Evolutionary conservation across 2,888 invertebrate species (phyloP).

Genomic region (Hemaris fuciformis): DNA sequence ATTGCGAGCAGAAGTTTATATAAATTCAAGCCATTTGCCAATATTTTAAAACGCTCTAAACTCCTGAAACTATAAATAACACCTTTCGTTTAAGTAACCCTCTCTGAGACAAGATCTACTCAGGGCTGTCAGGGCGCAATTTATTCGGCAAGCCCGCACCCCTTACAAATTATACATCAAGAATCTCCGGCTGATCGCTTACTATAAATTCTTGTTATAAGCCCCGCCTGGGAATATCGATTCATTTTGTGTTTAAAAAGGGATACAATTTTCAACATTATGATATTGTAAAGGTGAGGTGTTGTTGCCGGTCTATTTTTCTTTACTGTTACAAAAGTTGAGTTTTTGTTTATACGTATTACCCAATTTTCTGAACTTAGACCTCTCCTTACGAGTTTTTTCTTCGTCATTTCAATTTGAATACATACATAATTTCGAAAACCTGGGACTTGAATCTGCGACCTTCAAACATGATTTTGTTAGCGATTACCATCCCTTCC

Average conservation of each 20-base stretch:
- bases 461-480: too few relatives aligned
- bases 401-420: too few relatives aligned
- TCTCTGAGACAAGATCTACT: background rate
- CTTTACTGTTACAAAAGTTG: too few relatives aligned
- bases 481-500: too few relatives aligned
- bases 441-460: too few relatives aligned
- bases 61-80: background rate
- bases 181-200: background rate
- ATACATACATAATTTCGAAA: too few relatives aligned
- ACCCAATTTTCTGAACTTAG: too few relatives aligned
- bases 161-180: conserved; percentile 8
- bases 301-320: too few relatives aligned
- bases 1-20: too few relatives aligned
- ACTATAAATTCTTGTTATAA: background rate
- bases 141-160: background rate
- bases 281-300: too few relatives aligned
- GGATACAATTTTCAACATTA: background rate
- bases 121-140: background rate
- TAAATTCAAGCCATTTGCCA: background rate
- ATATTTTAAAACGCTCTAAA: background rate
- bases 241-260: background rate
- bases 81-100: background rate
- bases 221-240: background rate
- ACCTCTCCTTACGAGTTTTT: too few relatives aligned
- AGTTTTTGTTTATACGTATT: too few relatives aligned